Conservation (phyloP, 2,888 invertebrate genomes). For the Megaustenia siamemsis region DNA sequence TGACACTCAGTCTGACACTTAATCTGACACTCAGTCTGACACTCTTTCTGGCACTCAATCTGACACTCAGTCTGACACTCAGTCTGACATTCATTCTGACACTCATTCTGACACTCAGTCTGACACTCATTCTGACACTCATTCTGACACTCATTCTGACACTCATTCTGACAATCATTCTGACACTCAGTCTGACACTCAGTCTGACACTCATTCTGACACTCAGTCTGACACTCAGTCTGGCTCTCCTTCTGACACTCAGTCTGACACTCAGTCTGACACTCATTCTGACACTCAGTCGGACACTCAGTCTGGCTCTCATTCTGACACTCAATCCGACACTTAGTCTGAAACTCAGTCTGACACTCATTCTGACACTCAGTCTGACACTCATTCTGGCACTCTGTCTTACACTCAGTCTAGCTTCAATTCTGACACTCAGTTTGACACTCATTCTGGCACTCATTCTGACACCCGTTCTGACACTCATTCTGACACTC, state of each 20-base stretch:
- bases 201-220: neutral
- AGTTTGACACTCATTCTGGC: too few relatives aligned
- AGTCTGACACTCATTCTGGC: too few relatives aligned
- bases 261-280: neutral
- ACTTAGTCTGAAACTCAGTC: neutral
- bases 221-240: neutral
- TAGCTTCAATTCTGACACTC: too few relatives aligned
- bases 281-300: neutral
- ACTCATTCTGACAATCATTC: neutral
- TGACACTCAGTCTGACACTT: too few relatives aligned
- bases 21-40: too few relatives aligned
- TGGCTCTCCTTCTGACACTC: neutral
- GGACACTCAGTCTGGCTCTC: neutral
- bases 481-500: too few relatives aligned
- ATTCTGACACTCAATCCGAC: neutral
- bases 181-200: constrained; percentile 1
- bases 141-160: neutral
- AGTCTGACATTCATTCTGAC: neutral
- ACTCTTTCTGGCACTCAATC: neutral
- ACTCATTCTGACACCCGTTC: too few relatives aligned
- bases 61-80: neutral
- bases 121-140: neutral
- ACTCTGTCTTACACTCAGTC: too few relatives aligned
- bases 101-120: neutral
- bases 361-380: too few relatives aligned